Percentiles rank a stretch among this genome's conserved stretches.
phyloP scores from a whole-genome alignment of 2,797 vertebrate species.

The Eulemur mongoz region DNA sequence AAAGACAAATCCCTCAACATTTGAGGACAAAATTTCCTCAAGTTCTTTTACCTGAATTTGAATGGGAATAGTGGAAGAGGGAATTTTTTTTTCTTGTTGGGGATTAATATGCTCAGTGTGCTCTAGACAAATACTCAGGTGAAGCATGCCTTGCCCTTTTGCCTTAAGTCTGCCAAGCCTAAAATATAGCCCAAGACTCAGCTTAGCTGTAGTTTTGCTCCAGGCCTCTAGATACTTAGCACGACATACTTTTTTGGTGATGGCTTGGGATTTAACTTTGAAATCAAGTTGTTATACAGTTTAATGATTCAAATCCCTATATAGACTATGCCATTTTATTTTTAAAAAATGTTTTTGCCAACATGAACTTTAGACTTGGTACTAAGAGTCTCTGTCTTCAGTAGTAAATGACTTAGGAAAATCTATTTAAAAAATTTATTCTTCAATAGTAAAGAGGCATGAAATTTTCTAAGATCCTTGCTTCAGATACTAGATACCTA shows the following conservation, averaged over 20 bases:
- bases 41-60: conserved; percentile 22
- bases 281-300: conserved; percentile 25
- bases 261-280: conserved; percentile 27
- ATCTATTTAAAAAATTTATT: background rate
- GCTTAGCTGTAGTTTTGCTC: conserved; percentile 26
- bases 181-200: background rate
- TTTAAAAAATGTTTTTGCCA: background rate
- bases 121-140: background rate
- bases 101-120: background rate
- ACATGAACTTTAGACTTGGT: background rate
- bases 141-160: background rate
- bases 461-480: background rate
- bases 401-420: conserved; percentile 13
- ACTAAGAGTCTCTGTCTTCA: background rate
- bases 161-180: background rate
- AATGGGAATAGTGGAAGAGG: background rate
- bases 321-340: background rate
- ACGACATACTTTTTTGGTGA: background rate
- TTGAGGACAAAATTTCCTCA: background rate
- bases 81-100: background rate
- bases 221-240: background rate
- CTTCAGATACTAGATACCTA: background rate
- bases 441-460: background rate
- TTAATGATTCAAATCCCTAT: conserved; percentile 35
- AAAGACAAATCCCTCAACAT: background rate